Base-by-base conservation (phyloP, 2,797 vertebrate genomes). In the Acrocephalus scirpaceus region DNA sequence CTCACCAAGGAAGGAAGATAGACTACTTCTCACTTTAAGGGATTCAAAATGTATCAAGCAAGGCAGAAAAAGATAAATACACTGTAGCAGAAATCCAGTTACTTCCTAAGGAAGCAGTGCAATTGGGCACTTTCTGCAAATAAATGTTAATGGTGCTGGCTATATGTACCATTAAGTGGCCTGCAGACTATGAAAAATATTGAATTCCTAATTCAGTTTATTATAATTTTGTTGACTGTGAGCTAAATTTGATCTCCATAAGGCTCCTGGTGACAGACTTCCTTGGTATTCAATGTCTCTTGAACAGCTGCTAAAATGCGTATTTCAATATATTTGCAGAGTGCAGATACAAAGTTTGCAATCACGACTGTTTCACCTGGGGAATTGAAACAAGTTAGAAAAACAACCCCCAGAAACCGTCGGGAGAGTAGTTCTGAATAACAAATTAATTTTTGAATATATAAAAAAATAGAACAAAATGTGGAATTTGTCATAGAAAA, bases 221-320 rank as follows among this genome's bases (percentile, higher is more conserved):
- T 82, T 88, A n/a, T 58, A 25, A 45, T 65, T 92, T 73, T 86
- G 38, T 90, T 80, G 60, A 47, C 71, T 34, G 38, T 69, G 40
- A 90, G 66, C 12, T 95, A 81, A 78, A 92, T 78, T 66, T 72
- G n/a, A 61, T 72, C 30, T 56, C 73, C 36, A 16, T 65, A 77
- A 75, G 65, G 42, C 22, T 91, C 5, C 42, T 61, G 32, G 61
- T 62, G 54, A 62, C 58, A 84, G 51, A 56, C 23, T 57, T 83
- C 34, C 18, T 44, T 61, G 26, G 54, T 76, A 57, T 62, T 66
- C 58, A 16, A 0, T 38, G 29, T 77, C 27, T 90, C n/a, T 65
- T 40, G 36, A 90, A 16, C 14, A 78, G 58, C 61, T 86, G 42
- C 75, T 90, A 56, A 76, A 82, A 62, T 62, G 17, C 0, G 0